Evolutionary conservation across 2,888 invertebrate genomes (phyloP).

Genomic region (Ephialtes manifestator): DNA sequence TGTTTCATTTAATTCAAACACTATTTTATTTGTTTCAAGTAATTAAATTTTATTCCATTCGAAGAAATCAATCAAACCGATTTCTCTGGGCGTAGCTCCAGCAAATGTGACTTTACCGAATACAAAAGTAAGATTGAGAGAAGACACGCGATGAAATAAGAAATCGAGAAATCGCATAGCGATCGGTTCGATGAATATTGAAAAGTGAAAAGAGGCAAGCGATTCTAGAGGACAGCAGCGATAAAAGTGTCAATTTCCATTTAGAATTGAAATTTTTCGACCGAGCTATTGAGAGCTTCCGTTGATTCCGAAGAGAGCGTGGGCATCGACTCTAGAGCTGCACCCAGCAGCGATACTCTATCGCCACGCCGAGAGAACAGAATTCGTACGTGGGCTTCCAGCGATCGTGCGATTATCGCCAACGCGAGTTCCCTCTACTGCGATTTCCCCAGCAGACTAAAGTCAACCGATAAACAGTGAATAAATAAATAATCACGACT

Average conservation of each 20-base stretch:
- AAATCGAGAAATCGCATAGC: slow-evolving; percentile 1
- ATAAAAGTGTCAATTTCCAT: slow-evolving; percentile 21
- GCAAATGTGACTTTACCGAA: slow-evolving; percentile 10
- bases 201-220: slow-evolving; percentile 21
- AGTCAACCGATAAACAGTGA: slow-evolving; percentile 21
- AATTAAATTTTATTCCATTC: neutral
- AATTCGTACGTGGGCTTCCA: slow-evolving; percentile 53
- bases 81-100: neutral
- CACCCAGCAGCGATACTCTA: slow-evolving; percentile 49
- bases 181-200: slow-evolving; percentile 35
- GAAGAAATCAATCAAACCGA: neutral
- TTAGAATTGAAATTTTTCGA: slow-evolving; percentile 42
- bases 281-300: slow-evolving; percentile 24
- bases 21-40: neutral
- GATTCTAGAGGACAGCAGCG: neutral
- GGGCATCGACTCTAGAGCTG: slow-evolving; percentile 45
- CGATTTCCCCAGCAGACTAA: slow-evolving; percentile 14
- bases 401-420: slow-evolving; percentile 54
- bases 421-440: slow-evolving; percentile 33
- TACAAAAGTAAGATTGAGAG: neutral
- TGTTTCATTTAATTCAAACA: neutral
- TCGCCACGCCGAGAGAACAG: slow-evolving; percentile 22
- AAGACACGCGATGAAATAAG: slow-evolving; percentile 15
- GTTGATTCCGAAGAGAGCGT: slow-evolving; percentile 38
- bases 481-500: slow-evolving; percentile 41